Conservation (phyloP, 2,113 vertebrate species). For the Talpa occidentalis region DNA sequence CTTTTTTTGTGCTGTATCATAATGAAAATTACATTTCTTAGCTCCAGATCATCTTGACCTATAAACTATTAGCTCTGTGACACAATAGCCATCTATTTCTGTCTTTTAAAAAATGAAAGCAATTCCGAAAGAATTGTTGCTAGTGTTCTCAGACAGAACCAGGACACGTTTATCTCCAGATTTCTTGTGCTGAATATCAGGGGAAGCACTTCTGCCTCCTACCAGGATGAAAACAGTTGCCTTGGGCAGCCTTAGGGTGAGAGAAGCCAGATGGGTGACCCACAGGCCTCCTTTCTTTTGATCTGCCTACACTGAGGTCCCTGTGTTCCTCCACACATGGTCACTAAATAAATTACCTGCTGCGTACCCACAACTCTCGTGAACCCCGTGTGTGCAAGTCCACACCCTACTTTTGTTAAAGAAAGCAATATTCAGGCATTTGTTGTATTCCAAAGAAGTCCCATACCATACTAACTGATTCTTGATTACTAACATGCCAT, state of each 20-base stretch:
- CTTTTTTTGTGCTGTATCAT: not conserved
- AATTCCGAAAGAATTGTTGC: slow-evolving; percentile 24
- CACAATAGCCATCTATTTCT: not conserved
- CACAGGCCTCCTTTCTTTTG: not conserved
- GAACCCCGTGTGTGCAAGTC: not conserved
- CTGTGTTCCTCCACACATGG: not conserved
- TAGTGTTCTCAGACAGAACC: slow-evolving; percentile 41
- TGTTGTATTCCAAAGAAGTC: not conserved
- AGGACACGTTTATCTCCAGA: not conserved
- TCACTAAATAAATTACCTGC: slow-evolving; percentile 32
- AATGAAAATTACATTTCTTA: not conserved
- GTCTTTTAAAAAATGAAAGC: slow-evolving; percentile 60
- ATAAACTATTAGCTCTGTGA: not conserved
- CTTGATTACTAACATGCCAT: not conserved
- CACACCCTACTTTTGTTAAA: not conserved
- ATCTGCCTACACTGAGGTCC: not conserved
- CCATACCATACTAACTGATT: not conserved
- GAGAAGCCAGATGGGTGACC: slow-evolving; percentile 41
- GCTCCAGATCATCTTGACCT: not conserved
- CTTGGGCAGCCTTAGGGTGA: slow-evolving; percentile 64
- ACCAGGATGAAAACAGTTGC: slow-evolving; percentile 59
- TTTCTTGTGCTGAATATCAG: not conserved
- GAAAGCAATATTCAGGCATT: not conserved
- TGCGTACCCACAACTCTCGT: not conserved
- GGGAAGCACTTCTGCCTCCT: not conserved